Evolutionary conservation across 2,797 vertebrate species (phyloP).

Genomic region (Neosalanx taihuensis): DNA sequence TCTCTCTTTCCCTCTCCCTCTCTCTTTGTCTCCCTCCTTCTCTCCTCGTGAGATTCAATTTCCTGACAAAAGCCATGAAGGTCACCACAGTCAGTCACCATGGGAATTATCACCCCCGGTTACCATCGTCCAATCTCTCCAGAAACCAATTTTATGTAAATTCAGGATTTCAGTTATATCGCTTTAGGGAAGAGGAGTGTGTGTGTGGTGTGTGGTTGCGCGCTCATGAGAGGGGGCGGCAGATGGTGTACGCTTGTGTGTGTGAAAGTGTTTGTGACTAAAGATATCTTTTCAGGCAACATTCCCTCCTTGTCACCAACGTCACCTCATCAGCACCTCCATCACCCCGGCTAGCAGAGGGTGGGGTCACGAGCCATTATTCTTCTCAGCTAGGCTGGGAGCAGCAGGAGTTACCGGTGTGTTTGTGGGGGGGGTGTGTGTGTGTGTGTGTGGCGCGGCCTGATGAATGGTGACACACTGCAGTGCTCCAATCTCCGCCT

Average conservation of each 20-base stretch:
- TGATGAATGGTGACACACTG: no score
- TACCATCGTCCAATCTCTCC: conserved; percentile 30
- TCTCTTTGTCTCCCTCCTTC: conserved; percentile 44
- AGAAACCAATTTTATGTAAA: conserved; percentile 25
- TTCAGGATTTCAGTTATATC: conserved; percentile 14
- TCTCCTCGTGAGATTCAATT: conserved; percentile 47
- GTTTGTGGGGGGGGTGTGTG: no score
- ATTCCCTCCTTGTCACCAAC: neutral
- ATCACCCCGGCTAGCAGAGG: neutral
- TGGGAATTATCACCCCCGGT: conserved; percentile 32
- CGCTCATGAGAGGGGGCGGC: conserved; percentile 22
- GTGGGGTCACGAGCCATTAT: neutral
- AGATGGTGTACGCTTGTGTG: conserved; percentile 13
- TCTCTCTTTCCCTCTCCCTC: conserved; percentile 28
- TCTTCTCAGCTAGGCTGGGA: neutral
- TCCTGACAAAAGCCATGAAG: conserved; percentile 45
- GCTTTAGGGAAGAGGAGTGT: neutral
- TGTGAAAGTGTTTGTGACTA: conserved; percentile 22
- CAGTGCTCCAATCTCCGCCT: no score
- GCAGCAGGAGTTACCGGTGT: neutral
- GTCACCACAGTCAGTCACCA: conserved; percentile 56
- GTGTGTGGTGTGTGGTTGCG: conserved; percentile 18
- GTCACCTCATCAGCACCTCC: neutral
- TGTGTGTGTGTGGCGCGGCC: no score
- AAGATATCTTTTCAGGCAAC: neutral